A percentile compares a stretch with the other conserved stretches of the same genome.
These are phyloP conservation scores for Dolichotis patagonum DNA, from an alignment of 2,113 vertebrate genomes.

Conservation along the genomic window DNA sequence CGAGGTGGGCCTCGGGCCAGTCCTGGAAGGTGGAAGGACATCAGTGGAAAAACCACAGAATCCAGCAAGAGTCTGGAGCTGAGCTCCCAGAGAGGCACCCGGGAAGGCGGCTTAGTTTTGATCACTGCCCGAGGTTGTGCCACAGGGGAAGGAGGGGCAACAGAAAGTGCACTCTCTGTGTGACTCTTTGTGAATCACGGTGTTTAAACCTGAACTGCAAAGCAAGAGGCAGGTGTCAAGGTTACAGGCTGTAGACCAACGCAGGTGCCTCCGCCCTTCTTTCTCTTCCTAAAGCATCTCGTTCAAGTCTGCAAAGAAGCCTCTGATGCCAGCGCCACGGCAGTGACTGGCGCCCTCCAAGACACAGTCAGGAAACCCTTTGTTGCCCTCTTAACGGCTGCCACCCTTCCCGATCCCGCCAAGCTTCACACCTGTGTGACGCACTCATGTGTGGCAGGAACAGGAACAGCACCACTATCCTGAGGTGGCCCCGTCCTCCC, in stretches of 20 bases:
- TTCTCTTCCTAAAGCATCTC: neutral
- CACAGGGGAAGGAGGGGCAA: neutral
- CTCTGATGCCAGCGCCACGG: neutral
- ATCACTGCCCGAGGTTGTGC: rapidly evolving
- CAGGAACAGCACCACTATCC: too few species aligned
- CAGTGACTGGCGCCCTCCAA: neutral
- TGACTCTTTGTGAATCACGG: neutral
- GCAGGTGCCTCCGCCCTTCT: neutral
- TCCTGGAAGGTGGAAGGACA: neutral
- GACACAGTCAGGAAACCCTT: neutral
- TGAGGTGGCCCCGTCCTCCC: rapidly evolving
- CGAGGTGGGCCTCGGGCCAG: neutral
- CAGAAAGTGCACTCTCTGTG: neutral
- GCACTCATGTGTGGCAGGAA: rapidly evolving
- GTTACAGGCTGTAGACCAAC: neutral
- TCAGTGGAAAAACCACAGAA: neutral
- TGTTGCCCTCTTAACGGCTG: neutral
- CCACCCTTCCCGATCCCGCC: neutral
- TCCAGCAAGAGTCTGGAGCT: too few species aligned
- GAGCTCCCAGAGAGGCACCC: neutral
- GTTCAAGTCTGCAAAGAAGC: neutral
- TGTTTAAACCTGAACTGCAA: neutral
- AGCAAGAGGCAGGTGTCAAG: neutral
- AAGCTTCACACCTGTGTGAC: neutral
- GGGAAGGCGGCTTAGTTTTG: neutral